Base-by-base conservation (phyloP, 2,888 invertebrate species). In the Lottia gigantea region DNA sequence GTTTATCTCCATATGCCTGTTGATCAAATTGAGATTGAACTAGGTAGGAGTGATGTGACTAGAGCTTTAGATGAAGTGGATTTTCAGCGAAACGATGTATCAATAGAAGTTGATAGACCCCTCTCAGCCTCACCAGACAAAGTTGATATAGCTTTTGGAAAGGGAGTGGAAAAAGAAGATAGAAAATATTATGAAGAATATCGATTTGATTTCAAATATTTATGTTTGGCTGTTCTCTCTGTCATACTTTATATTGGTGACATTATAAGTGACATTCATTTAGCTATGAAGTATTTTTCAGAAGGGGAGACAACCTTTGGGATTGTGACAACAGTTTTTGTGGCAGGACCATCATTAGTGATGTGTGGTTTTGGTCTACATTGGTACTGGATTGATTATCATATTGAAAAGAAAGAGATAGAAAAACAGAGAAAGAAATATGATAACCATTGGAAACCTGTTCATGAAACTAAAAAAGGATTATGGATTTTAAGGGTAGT, bases 321-420 rank as follows among this genome's bases (percentile, higher is more conserved):
- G 26, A 73, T 64, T 15, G 76, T 83, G 15, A 83, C 84, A 45
- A 67, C 81, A 46, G 76, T 73, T 3, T 78, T 85, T 45, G 79
- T 82, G 31, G 71, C 79, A 19, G 73, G 76, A 2, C 84, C 84
- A 64, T 79, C 81, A 3, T 26, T 85, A 26, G 72, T 82, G 1
- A 82, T 81, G 45, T 80, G 81, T 72, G 69, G 74, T 23, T 71
- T 82, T 25, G 82, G 82, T 70, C 68, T 83, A 46, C 72, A 81
- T 19, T 85, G 83, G 82, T 85, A 85, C 68, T 67, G 80, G 15
- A 70, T 81, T 61, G 84, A 85, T 66, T 83, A 82, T 64, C 76
- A 73, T 46, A 76, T 73, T 67, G 82, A 82, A 70, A 73, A 78
- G 61, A 64, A 73, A 12, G 62, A 74, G 16, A 63, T 78, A 8